Evolutionary conservation across 1,140 invertebrate genomes (phyloP).

Genomic region (Megathymus violae): DNA sequence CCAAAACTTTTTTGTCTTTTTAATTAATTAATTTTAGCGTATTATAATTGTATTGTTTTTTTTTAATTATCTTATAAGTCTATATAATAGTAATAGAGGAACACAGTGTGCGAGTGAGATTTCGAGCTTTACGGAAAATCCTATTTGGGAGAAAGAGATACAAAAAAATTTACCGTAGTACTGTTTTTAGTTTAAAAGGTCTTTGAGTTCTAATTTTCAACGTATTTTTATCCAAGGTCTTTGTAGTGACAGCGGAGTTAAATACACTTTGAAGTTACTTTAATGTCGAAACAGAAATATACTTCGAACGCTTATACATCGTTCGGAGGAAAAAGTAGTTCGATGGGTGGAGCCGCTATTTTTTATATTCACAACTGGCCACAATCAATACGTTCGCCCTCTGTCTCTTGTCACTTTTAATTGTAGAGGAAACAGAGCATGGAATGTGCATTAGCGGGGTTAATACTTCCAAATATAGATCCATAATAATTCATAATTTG

Average conservation of each 20-base stretch:
- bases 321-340: conserved; percentile 22
- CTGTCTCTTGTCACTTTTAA: conserved; percentile 51
- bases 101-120: too few species aligned
- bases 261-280: conserved; percentile 30
- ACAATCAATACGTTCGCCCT: conserved; percentile 13
- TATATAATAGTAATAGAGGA: too few species aligned
- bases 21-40: too few species aligned
- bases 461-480: conserved; percentile 21
- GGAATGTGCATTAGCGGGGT: conserved; percentile 47
- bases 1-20: too few species aligned
- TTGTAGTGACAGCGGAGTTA: conserved; percentile 24
- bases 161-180: too few species aligned
- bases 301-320: conserved; percentile 11
- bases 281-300: conserved; percentile 21
- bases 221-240: conserved; percentile 21
- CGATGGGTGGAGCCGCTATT: conserved; percentile 11
- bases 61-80: too few species aligned
- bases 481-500: conserved; percentile 18
- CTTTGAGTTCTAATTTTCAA: conserved; percentile 19
- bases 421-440: conserved; percentile 43
- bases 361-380: conserved; percentile 3
- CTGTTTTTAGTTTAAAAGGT: too few species aligned
- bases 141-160: too few species aligned
- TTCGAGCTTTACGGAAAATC: too few species aligned
- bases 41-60: too few species aligned